Evolutionary conservation across 2,113 vertebrate genomes (phyloP).

Genomic region (Phalacrocorax brasilianus): DNA sequence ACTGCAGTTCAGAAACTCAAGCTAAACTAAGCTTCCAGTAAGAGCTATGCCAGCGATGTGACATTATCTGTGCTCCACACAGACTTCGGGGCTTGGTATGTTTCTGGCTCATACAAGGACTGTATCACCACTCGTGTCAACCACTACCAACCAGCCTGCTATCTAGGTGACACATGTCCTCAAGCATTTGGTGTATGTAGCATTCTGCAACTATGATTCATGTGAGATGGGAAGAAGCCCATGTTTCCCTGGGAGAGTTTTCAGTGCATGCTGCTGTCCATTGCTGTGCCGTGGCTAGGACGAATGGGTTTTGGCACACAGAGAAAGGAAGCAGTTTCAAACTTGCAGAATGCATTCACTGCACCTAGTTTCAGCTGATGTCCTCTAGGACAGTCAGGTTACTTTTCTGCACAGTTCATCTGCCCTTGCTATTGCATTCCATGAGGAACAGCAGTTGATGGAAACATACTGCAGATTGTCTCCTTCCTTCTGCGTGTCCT

Average conservation of each 20-base stretch:
- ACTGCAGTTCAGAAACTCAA: background rate
- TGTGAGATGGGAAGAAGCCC: background rate
- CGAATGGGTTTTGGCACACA: background rate
- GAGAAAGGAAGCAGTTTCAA: background rate
- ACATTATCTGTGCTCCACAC: background rate
- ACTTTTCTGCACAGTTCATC: background rate
- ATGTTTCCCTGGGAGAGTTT: background rate
- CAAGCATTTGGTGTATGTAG: background rate
- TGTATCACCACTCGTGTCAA: background rate
- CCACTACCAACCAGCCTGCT: background rate
- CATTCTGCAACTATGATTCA: background rate
- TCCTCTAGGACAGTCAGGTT: background rate
- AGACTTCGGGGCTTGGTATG: background rate
- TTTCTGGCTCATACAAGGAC: background rate
- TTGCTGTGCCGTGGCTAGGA: background rate
- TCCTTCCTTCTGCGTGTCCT: background rate
- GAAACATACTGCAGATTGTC: background rate
- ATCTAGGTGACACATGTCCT: background rate
- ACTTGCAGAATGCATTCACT: background rate
- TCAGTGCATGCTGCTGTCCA: background rate
- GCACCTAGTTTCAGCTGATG: background rate
- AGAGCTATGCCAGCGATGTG: background rate
- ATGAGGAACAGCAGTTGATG: background rate
- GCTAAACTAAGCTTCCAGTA: background rate
- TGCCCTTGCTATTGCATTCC: background rate